Evolutionary conservation across 1,140 invertebrate species (phyloP), one percentile per base, ranked within the genome.

Genomic region (Holcopasites calliopsidis): DNA sequence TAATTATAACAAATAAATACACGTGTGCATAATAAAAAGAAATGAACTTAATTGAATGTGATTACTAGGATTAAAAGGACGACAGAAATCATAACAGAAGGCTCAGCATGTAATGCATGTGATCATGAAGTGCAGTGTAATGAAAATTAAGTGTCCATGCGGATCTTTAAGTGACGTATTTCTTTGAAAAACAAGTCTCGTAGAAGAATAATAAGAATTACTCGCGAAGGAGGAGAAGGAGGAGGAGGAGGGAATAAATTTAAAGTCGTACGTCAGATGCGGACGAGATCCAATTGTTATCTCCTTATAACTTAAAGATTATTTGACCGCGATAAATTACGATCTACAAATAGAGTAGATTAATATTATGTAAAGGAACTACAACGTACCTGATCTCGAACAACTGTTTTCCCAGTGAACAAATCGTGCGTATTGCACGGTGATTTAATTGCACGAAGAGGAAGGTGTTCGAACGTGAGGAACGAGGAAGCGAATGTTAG

Each of bases 311-410:
- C 28, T 18, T 21, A 8, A 18, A 44, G 26, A 57, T 16, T 23
- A 64, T 33, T 54, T 42, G 21, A 18, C 33, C 23, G 8, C 7
- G 10, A 2, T 23, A 33, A 33, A 26, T 42, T 35, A 44, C 58
- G 38, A 2, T 6, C 5, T 23, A 1, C 38, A 23, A 33, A 33
- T 1, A 7, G 31, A 33, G 11, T 2, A 57, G n/a, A 42, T 38
- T 47, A 21, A 44, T 61, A 66, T 79, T 76, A 64, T 1, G 23
- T 66, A 57, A 77, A 65, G 28, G n/a, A 33, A 66, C 23, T 8
- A 18, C 10, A 26, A 66, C 66, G 42, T 55, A 79, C 77, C 74
- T 72, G 42, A 26, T 73, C 55, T 62, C 33, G 33, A 52, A 61
- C 52, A 49, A 65, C 54, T 8, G 23, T 64, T 60, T 40, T 23